These are phyloP conservation scores for Drosophila triauraria DNA, from an alignment of 1,140 invertebrate species.

Conservation along the genomic window DNA sequence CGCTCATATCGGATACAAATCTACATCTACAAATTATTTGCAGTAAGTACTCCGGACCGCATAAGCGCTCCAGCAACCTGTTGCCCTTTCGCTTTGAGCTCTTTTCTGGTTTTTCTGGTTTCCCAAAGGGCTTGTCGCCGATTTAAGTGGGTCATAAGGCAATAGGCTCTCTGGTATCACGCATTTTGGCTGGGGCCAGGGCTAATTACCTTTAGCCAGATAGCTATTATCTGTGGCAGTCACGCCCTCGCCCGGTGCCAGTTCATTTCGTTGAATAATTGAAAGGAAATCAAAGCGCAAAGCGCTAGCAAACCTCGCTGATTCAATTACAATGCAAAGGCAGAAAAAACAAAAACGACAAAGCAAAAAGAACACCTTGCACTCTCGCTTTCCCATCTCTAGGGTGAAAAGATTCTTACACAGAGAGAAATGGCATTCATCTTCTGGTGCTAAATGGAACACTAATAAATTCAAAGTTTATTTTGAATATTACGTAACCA, in stretches of 20 bases:
- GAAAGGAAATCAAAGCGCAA: conserved; percentile 62
- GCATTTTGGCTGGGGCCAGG: conserved; percentile 11
- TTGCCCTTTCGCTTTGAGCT: conserved; percentile 21
- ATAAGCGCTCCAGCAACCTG: conserved; percentile 29
- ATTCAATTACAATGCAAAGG: conserved; percentile 46
- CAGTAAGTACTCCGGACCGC: conserved; percentile 26
- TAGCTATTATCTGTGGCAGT: conserved; percentile 49
- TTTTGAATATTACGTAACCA: no score
- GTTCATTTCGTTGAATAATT: conserved; percentile 63
- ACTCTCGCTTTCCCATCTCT: conserved; percentile 8
- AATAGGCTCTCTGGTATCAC: conserved; percentile 43
- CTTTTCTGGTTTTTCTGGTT: conserved; percentile 46
- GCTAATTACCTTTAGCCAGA: conserved; percentile 39
- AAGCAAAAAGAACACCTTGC: conserved; percentile 14
- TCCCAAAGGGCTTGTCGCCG: conserved; percentile 53
- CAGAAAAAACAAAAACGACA: conserved; percentile 2
- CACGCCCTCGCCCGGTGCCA: conserved; percentile 22
- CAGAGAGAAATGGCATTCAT: not conserved
- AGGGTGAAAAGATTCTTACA: not conserved
- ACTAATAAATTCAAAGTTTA: no score
- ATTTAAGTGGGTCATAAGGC: conserved; percentile 60
- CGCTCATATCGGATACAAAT: conserved; percentile 19
- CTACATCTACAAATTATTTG: conserved; percentile 11
- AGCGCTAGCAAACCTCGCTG: conserved; percentile 22
- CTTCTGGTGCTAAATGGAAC: no score